Percentiles rank a stretch among this genome's conserved stretches.
Conservation (phyloP, 35 echinoderm and acorn worm genomes). For the Hemicentrotus pulcherrimus region DNA sequence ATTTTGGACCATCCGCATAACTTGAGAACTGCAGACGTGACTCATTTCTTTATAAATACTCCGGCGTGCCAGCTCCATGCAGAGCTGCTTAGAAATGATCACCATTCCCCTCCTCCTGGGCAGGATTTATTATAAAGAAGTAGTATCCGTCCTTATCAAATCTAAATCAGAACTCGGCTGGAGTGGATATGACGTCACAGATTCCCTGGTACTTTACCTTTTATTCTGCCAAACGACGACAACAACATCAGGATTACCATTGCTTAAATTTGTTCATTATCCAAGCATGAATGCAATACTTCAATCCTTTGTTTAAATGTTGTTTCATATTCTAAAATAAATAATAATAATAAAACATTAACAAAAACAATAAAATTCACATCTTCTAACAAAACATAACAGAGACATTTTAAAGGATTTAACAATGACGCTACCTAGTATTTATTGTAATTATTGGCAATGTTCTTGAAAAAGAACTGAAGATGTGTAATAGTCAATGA, state of each 20-base stretch:
- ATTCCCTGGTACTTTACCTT: neutral
- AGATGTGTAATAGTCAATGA: no score
- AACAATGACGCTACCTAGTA: no score
- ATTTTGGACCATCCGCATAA: neutral
- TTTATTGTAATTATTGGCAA: no score
- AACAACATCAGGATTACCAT: neutral
- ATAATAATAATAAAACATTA: no score
- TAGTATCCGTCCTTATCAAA: neutral
- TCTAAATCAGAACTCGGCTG: neutral
- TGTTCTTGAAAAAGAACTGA: no score
- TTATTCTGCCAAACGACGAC: neutral
- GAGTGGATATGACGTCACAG: neutral
- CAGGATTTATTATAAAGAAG: no score
- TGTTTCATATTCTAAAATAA: no score
- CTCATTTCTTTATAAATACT: neutral
- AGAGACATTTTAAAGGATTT: no score
- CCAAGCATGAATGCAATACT: neutral
- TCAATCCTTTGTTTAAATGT: no score
- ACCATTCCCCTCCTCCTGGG: neutral
- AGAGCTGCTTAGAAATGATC: neutral
- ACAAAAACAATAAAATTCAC: no score
- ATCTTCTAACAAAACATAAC: no score
- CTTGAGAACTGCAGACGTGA: neutral
- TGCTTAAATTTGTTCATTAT: no score
- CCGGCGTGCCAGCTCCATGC: neutral